phyloP scores from a whole-genome alignment of 1,140 invertebrate species.

The Papilio helenus region DNA sequence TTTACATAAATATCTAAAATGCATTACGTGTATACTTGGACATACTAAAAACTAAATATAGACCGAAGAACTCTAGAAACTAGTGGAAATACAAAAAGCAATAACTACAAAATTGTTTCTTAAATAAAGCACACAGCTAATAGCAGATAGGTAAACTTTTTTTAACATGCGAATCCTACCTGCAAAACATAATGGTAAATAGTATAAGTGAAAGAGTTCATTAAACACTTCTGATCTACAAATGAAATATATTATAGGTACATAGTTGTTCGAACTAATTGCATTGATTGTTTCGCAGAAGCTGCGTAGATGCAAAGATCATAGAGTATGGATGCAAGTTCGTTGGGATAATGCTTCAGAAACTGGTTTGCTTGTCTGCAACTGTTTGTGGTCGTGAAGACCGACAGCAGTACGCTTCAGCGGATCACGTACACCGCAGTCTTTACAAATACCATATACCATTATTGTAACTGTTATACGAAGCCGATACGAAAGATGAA shows the following conservation, averaged over 20 bases:
- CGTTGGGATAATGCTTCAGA: slow-evolving; percentile 51
- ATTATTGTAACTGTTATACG: neutral
- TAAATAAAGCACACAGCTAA: too few relatives aligned
- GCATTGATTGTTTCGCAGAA: slow-evolving; percentile 6
- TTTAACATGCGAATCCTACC: too few relatives aligned
- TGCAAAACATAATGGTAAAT: too few relatives aligned
- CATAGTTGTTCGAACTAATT: neutral
- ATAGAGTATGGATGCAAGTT: slow-evolving; percentile 50
- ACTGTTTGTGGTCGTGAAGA: slow-evolving; percentile 68
- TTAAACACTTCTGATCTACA: neutral
- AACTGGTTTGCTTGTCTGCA: slow-evolving; percentile 69
- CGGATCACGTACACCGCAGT: slow-evolving; percentile 65
- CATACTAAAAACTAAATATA: too few relatives aligned
- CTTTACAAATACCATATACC: slow-evolving; percentile 36
- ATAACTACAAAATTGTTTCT: too few relatives aligned
- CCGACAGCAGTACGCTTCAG: slow-evolving; percentile 58
- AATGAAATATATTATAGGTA: neutral
- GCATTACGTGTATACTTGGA: slow-evolving; percentile 4
- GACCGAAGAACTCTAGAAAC: too few relatives aligned
- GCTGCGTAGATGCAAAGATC: slow-evolving; percentile 53
- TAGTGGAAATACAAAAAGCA: too few relatives aligned
- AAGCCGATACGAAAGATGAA: neutral
- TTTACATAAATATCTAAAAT: slow-evolving; percentile 13
- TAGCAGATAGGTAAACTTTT: too few relatives aligned
- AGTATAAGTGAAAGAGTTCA: neutral